Conservation (phyloP, 1,140 invertebrate species). For the Leguminivora glycinivorella region DNA sequence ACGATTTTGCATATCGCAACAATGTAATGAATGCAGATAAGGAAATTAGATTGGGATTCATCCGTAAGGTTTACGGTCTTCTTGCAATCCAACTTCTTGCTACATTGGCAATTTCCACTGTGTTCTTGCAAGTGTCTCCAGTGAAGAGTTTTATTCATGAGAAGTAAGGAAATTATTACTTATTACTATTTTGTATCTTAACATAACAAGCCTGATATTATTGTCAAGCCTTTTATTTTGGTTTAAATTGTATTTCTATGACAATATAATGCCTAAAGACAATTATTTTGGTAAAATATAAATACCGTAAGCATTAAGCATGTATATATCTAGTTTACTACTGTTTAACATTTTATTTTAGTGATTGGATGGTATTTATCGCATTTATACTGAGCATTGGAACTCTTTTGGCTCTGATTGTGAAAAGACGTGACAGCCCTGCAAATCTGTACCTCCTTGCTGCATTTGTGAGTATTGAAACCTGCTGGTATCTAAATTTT, state of each 20-base stretch:
- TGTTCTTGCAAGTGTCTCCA: conserved; percentile 80
- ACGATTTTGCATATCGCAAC: conserved; percentile 85
- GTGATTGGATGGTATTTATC: conserved; percentile 82
- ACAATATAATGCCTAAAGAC: no score
- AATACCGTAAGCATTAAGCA: no score
- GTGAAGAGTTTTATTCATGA: conserved; percentile 84
- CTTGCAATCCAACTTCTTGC: conserved; percentile 86
- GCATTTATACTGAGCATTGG: conserved; percentile 81
- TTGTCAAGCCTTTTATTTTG: no score
- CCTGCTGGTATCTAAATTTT: no score
- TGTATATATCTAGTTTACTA: no score
- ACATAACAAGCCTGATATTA: no score
- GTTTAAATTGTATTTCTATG: no score
- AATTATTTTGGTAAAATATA: no score
- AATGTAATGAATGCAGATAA: conserved; percentile 83
- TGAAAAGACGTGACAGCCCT: conserved; percentile 83
- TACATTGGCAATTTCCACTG: conserved; percentile 83
- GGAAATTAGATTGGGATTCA: conserved; percentile 85
- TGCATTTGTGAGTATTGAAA: conserved; percentile 82
- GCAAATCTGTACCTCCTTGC: conserved; percentile 84
- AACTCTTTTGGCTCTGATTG: conserved; percentile 81
- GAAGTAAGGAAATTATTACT: conserved; percentile 79
- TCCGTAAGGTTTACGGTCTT: conserved; percentile 92
- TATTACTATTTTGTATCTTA: background rate
- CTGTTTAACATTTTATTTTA: conserved; percentile 71